phyloP scores from a whole-genome alignment of 2,797 vertebrate genomes.

The Malacoraja senta region DNA sequence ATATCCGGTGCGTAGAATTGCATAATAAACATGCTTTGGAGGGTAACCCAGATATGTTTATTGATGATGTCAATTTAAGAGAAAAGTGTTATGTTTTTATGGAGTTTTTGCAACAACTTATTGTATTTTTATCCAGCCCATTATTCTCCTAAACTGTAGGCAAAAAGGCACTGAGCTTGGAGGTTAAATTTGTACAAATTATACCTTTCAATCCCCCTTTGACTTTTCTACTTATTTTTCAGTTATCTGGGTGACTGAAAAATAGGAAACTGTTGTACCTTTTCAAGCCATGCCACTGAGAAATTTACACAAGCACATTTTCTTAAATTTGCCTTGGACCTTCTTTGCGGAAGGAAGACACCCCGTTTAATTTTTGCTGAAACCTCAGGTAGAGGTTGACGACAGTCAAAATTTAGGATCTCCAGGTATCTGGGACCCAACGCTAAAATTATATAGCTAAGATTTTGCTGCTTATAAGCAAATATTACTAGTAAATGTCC shows the following conservation, averaged over 20 bases:
- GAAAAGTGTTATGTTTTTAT: not conserved
- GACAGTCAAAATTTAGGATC: not conserved
- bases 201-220: not conserved
- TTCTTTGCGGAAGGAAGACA: not conserved
- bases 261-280: not conserved
- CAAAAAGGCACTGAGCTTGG: not conserved
- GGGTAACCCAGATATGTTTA: not conserved
- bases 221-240: not conserved
- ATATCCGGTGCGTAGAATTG: not conserved
- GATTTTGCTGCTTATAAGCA: not conserved
- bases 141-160: not conserved
- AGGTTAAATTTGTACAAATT: not conserved
- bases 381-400: not conserved
- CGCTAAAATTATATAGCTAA: not conserved
- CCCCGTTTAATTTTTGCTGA: not conserved
- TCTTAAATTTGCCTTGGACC: too few relatives aligned
- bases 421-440: not conserved
- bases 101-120: not conserved
- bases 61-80: not conserved
- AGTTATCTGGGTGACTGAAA: not conserved
- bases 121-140: not conserved
- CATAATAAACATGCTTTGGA: not conserved
- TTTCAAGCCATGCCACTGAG: not conserved
- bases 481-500: not conserved
- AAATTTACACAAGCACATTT: not conserved